These are phyloP conservation scores for Meiosimyza platycephala DNA, from an alignment of 2,888 invertebrate species.

Conservation along the genomic window DNA sequence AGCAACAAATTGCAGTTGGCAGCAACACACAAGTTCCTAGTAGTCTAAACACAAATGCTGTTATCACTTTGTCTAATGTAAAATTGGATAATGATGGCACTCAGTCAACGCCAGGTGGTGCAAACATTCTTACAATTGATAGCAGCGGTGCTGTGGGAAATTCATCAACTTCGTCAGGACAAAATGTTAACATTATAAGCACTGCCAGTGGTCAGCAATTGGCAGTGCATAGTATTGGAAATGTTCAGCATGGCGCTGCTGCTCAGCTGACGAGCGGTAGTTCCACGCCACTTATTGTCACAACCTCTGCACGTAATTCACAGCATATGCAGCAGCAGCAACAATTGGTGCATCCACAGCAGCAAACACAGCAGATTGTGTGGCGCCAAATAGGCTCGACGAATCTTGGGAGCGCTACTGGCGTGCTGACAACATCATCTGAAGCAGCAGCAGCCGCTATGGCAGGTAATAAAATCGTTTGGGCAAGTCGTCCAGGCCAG, in stretches of 20 bases:
- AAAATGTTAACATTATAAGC: conserved; percentile 59
- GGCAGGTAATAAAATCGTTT: conserved; percentile 61
- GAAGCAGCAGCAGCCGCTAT: conserved; percentile 50
- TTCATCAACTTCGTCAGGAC: conserved; percentile 41
- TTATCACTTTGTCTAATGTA: conserved; percentile 61
- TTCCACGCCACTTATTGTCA: conserved; percentile 56
- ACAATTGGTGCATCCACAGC: conserved; percentile 51
- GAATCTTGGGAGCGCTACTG: conserved; percentile 52
- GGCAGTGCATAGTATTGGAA: conserved; percentile 59
- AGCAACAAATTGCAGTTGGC: conserved; percentile 19
- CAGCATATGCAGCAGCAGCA: conserved; percentile 51
- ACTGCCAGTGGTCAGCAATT: conserved; percentile 61
- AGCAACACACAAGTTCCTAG: conserved; percentile 52
- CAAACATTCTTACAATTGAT: conserved; percentile 42
- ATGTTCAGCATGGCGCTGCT: conserved; percentile 51
- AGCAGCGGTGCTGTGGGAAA: conserved; percentile 32
- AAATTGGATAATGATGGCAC: conserved; percentile 59
- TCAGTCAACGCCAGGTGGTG: conserved; percentile 36
- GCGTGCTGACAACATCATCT: conserved; percentile 54
- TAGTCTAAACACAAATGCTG: conserved; percentile 57
- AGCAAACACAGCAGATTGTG: conserved; percentile 57
- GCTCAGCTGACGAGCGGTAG: conserved; percentile 38
- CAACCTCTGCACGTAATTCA: conserved; percentile 56
- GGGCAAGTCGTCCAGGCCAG: conserved; percentile 60
- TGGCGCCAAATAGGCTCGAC: conserved; percentile 62